phyloP scores from a whole-genome alignment of 2,797 vertebrate species.

The Pangasius larnaudii region DNA sequence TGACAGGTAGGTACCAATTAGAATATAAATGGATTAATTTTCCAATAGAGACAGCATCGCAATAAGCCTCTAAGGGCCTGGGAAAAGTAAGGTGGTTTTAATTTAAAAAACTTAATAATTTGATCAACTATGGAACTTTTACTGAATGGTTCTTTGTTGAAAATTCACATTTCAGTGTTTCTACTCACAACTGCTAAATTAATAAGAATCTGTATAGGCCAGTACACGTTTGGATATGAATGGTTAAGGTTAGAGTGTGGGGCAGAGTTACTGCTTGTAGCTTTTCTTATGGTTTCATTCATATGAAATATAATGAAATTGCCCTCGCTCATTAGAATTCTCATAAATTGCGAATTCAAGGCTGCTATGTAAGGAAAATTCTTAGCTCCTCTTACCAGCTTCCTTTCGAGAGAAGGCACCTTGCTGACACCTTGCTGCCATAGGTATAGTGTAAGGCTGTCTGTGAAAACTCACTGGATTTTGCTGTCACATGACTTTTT shows the following conservation, averaged over 20 bases:
- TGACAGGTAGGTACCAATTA: conserved; percentile 69
- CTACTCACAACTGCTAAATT: background rate
- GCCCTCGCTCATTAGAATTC: background rate
- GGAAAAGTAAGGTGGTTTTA: conserved; percentile 22
- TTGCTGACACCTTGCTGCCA: background rate
- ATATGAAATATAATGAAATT: conserved; percentile 3
- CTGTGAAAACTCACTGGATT: too few species aligned
- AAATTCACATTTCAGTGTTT: conserved; percentile 19
- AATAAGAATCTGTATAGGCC: conserved; percentile 17
- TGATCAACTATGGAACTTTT: background rate
- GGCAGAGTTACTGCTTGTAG: background rate
- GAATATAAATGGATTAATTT: conserved; percentile 62
- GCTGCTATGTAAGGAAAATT: background rate
- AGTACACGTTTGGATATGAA: background rate
- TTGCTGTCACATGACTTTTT: background rate
- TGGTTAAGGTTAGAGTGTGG: background rate
- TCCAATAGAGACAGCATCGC: conserved; percentile 42
- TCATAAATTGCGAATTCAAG: background rate
- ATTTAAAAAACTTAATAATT: conserved; percentile 14
- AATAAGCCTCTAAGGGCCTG: conserved; percentile 28
- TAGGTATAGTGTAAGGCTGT: background rate
- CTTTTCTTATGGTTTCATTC: conserved; percentile 2
- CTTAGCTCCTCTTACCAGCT: background rate
- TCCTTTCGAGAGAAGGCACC: background rate
- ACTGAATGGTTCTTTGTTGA: background rate